Conservation (phyloP, 53 echinoderm and acorn worm species). For the Holothuria scabra region DNA sequence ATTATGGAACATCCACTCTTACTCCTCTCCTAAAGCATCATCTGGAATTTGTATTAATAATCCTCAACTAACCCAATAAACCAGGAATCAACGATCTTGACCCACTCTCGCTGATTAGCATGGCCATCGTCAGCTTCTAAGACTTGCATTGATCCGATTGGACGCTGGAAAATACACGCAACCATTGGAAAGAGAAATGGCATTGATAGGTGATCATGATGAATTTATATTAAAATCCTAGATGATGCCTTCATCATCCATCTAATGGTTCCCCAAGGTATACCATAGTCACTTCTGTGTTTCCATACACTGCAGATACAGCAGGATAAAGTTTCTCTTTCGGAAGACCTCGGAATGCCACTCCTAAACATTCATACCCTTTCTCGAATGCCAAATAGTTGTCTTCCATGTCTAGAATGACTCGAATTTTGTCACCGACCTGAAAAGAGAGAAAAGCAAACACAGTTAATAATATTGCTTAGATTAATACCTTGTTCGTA, state of each 20-base stretch:
- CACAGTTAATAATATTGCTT: too few species aligned
- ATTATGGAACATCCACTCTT: too few species aligned
- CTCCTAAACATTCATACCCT: conserved; percentile 95
- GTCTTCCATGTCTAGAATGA: conserved; percentile 99
- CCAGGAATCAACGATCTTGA: too few species aligned
- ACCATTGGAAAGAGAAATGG: conserved; percentile 40
- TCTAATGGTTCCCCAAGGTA: conserved; percentile 96
- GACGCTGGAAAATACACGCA: too few species aligned
- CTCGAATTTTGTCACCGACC: conserved; percentile 98
- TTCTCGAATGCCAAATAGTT: conserved; percentile 97
- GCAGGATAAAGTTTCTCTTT: conserved; percentile 96
- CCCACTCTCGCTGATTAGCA: too few species aligned
- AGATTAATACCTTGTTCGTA: too few species aligned
- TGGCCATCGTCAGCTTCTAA: too few species aligned
- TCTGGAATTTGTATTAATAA: too few species aligned
- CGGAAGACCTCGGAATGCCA: conserved; percentile 98
- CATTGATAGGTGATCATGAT: conserved; percentile 35
- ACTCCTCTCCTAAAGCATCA: too few species aligned
- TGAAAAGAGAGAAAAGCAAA: conserved; percentile 11
- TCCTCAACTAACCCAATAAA: too few species aligned
- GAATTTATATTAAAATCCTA: conserved; percentile 3
- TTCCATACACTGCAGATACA: conserved; percentile 97
- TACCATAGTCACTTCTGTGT: conserved; percentile 99
- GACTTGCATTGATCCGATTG: too few species aligned
- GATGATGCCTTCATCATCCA: conserved; percentile 78